phyloP scores from a whole-genome alignment of 2,797 vertebrate genomes.

The Sebastolobus altivelis region DNA sequence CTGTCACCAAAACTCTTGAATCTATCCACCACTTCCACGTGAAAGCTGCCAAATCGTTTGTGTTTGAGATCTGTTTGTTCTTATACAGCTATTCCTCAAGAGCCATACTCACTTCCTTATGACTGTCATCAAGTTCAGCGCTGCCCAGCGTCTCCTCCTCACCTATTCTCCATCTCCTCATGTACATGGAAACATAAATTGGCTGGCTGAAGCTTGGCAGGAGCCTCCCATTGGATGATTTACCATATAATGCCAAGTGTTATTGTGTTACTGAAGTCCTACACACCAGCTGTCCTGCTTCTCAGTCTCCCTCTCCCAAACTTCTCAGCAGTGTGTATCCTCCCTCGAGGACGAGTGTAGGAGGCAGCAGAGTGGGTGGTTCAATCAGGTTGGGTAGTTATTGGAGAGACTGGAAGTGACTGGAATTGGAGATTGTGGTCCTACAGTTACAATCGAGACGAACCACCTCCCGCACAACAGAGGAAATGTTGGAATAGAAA shows the following conservation, averaged over 20 bases:
- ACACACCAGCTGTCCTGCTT: slow-evolving; percentile 85
- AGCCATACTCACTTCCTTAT: slow-evolving; percentile 26
- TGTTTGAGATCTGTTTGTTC: slow-evolving; percentile 10
- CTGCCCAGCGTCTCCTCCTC: slow-evolving; percentile 39
- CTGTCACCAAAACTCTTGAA: background rate
- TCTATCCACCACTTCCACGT: background rate
- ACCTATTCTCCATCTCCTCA: slow-evolving; percentile 50
- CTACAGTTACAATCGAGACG: slow-evolving; percentile 52
- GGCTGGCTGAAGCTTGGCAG: slow-evolving; percentile 60
- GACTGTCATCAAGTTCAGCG: slow-evolving; percentile 45
- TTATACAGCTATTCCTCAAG: slow-evolving; percentile 3
- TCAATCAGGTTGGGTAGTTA: slow-evolving; percentile 72
- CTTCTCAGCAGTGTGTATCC: slow-evolving; percentile 68
- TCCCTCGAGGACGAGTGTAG: slow-evolving; percentile 70
- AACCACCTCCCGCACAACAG: slow-evolving; percentile 41
- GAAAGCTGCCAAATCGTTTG: slow-evolving; percentile 18
- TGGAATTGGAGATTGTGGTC: slow-evolving; percentile 65
- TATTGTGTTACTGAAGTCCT: slow-evolving; percentile 82
- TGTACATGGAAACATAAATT: slow-evolving; percentile 63
- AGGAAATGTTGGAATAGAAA: slow-evolving; percentile 59
- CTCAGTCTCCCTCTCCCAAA: slow-evolving; percentile 72
- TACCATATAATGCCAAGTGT: slow-evolving; percentile 76
- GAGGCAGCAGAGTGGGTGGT: slow-evolving; percentile 75
- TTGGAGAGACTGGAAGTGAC: slow-evolving; percentile 73
- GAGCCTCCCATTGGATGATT: slow-evolving; percentile 54